A percentile compares a stretch with the other conserved stretches of the same genome.
Conservation (phyloP, 2,797 vertebrate species). For the Rhinogobio ventralis region DNA sequence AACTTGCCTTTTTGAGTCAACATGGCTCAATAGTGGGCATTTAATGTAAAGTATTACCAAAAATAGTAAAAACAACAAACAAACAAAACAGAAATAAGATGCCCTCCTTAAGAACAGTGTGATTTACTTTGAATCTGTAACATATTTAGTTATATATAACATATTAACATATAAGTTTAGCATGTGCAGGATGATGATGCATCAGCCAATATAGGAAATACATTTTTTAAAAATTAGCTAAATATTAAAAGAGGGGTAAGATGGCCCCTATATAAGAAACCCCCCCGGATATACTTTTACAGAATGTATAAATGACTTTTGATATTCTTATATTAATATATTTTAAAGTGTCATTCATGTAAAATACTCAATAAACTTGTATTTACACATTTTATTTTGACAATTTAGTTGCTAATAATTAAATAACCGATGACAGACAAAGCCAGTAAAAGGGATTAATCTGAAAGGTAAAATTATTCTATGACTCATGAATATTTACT, state of each 20-base stretch:
- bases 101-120: background rate
- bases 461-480: background rate
- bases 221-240: no score
- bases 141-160: no score
- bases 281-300: no score
- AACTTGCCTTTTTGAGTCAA: background rate
- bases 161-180: background rate
- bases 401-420: background rate
- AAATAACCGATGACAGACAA: background rate
- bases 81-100: background rate
- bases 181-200: background rate
- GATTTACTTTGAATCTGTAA: background rate
- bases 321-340: no score
- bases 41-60: background rate
- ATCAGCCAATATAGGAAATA: background rate
- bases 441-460: background rate
- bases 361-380: no score
- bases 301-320: no score
- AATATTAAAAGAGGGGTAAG: no score
- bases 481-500: background rate
- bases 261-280: no score
- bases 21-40: background rate
- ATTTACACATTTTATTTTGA: no score
- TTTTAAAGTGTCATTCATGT: no score
- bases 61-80: background rate